These are phyloP conservation scores for Helicoverpa assulta DNA, from an alignment of 2,888 invertebrate genomes.

Conservation along the genomic window DNA sequence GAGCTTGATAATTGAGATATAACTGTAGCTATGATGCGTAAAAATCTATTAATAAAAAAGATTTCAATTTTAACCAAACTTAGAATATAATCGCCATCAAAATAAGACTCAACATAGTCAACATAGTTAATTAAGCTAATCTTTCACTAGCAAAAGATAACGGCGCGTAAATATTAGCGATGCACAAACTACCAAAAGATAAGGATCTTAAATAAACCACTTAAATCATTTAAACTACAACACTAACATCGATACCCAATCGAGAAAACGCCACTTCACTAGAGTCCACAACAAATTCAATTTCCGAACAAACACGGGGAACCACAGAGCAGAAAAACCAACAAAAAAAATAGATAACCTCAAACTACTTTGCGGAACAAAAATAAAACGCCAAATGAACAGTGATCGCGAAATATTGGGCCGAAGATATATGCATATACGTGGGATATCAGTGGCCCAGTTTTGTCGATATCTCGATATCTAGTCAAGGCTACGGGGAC, in stretches of 20 bases:
- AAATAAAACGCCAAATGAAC: conserved; percentile 67
- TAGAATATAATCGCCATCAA: not conserved
- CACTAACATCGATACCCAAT: conserved; percentile 28
- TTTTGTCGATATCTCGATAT: conserved; percentile 77
- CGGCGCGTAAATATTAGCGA: conserved; percentile 20
- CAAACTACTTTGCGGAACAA: conserved; percentile 57
- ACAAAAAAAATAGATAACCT: conserved; percentile 33
- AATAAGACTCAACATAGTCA: not conserved
- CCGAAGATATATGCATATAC: conserved; percentile 43
- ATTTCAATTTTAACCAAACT: not conserved
- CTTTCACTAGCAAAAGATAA: conserved; percentile 35
- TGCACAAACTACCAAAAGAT: conserved; percentile 10
- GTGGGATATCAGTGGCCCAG: conserved; percentile 74
- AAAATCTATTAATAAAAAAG: too few relatives aligned
- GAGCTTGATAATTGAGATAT: too few relatives aligned
- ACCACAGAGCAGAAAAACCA: conserved; percentile 41
- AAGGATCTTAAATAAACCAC: conserved; percentile 15
- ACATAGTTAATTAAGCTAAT: conserved; percentile 17
- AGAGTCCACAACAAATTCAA: conserved; percentile 54
- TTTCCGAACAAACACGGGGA: conserved; percentile 55
- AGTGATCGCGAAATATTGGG: conserved; percentile 66
- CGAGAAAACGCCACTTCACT: conserved; percentile 42
- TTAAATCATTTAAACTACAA: conserved; percentile 16
- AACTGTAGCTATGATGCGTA: too few relatives aligned
- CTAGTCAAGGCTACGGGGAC: conserved; percentile 70